phyloP scores from a whole-genome alignment of 2,113 vertebrate genomes.

The Cyprinodon variegatus region DNA sequence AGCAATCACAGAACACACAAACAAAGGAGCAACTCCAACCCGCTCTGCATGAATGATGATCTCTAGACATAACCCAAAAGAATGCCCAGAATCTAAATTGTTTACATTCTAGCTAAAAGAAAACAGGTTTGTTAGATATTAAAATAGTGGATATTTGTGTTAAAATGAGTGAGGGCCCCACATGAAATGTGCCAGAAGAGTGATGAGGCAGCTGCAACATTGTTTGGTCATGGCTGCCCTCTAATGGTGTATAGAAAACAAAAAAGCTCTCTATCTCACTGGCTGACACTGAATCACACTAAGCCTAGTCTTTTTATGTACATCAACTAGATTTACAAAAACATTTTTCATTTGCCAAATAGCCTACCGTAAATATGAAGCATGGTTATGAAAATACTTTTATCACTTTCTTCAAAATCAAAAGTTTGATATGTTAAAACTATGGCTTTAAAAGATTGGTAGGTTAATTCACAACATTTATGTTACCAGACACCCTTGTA shows the following conservation, averaged over 20 bases:
- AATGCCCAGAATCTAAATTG: neutral
- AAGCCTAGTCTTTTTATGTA: too few relatives aligned
- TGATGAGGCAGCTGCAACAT: constrained; percentile 5
- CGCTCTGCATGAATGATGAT: neutral
- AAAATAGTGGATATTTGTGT: neutral
- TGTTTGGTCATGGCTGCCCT: constrained; percentile 70
- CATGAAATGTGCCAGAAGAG: neutral
- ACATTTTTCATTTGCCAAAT: too few relatives aligned
- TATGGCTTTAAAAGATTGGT: too few relatives aligned
- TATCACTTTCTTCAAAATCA: too few relatives aligned
- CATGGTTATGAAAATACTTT: too few relatives aligned
- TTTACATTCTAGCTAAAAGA: neutral
- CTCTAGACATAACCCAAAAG: neutral
- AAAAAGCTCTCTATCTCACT: neutral
- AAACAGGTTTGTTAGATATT: neutral
- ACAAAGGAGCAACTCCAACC: constrained; percentile 31
- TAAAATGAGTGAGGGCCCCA: neutral
- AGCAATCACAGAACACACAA: constrained; percentile 34
- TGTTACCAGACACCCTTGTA: too few relatives aligned
- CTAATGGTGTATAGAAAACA: constrained; percentile 42
- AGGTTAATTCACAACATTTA: too few relatives aligned
- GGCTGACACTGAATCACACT: neutral
- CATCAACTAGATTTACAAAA: too few relatives aligned
- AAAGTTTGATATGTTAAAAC: too few relatives aligned
- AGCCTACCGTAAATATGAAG: too few relatives aligned